Base-by-base conservation (phyloP, 2,888 invertebrate species). In the Belgica antarctica region DNA sequence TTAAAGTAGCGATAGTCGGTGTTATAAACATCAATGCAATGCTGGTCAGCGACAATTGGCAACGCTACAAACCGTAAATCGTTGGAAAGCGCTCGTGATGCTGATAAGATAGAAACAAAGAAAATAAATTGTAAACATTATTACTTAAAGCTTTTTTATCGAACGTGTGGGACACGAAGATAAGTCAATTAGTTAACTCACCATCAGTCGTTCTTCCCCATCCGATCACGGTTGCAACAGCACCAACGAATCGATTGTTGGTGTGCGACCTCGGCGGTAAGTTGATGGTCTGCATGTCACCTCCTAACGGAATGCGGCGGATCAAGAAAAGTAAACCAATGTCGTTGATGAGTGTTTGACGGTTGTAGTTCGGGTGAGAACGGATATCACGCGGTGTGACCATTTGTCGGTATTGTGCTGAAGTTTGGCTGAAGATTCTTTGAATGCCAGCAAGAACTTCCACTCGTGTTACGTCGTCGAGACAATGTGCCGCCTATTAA, bases 401-500 rank as follows among this genome's bases (percentile, higher is more conserved):
- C 10, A 22, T 70, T 17, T 22, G 15, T 15, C 70, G 36, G 28
- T 70, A 70, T 17, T 36, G 25, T 24, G 69, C 34, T n/a, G n/a
- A n/a, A 10, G 41, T 24, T n/a, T 41, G 41, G 1, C 31, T 34
- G 12, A 59, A 70, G n/a, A 70, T 70, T 1, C 59, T 57, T 17
- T 15, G n/a, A 1, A 47, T 19, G 27, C 70, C 70, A 27, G 70
- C 70, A 27, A 15, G 24, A 1, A 70, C 61, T 41, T 70, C 70
- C 1, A 70, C 27, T 34, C 61, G 24, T 7, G 57, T 25, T 3
- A 41, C 10, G 28, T 70, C 70, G 27, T 61, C 59, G 2, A 70
- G 24, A 10, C 70, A 70, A 61, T 70, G 70, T 1, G 70, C 70
- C 8, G 70, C 70, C 15, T 36, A n/a, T 5, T 41, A 41, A 41